Percentiles rank a stretch among this genome's conserved stretches.
These are phyloP conservation scores for Ischnura elegans DNA, from an alignment of 2,888 invertebrate species.

Conservation along the genomic window DNA sequence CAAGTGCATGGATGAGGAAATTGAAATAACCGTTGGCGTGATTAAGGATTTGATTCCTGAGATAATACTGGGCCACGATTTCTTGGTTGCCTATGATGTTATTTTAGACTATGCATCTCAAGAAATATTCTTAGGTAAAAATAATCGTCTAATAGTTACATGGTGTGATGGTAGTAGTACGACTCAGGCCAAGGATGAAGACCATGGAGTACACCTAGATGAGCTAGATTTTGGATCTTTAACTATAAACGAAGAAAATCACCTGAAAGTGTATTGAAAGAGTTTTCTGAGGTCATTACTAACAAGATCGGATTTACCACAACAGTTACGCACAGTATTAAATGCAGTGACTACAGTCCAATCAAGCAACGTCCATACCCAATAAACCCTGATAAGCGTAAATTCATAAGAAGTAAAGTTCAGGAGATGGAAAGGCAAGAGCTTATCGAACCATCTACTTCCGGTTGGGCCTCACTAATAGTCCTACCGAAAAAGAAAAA, in stretches of 20 bases:
- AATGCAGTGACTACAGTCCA: not conserved
- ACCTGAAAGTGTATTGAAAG: not conserved
- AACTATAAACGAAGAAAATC: not conserved
- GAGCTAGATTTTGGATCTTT: not conserved
- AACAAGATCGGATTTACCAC: not conserved
- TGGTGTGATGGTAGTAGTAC: not conserved
- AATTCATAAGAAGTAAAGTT: not conserved
- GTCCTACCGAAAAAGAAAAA: conserved; percentile 1
- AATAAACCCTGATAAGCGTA: not conserved
- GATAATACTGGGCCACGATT: not conserved
- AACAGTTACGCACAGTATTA: not conserved
- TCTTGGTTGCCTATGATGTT: not conserved
- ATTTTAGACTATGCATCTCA: not conserved
- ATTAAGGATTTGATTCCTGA: not conserved
- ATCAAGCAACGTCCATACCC: not conserved
- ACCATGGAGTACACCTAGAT: not conserved
- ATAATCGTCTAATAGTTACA: not conserved
- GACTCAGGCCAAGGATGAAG: not conserved
- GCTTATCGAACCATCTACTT: not conserved
- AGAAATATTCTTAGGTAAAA: not conserved
- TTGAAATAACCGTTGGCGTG: not conserved
- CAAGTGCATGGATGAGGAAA: not conserved
- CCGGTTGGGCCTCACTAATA: not conserved
- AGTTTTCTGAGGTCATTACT: not conserved
- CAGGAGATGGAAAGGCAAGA: not conserved